Conservation (phyloP, 2,888 invertebrate species). For the Limenitis camilla region DNA sequence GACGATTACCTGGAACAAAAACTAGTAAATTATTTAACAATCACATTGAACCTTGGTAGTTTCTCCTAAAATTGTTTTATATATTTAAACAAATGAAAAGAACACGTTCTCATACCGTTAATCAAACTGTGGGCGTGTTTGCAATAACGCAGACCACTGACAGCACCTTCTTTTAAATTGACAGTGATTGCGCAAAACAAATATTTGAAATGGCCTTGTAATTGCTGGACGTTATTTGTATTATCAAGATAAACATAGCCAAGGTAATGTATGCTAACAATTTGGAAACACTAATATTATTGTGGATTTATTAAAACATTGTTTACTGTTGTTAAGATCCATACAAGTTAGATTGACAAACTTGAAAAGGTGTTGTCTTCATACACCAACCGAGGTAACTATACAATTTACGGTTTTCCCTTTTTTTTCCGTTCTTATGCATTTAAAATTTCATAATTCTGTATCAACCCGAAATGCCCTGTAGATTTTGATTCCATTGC, state of each 20-base stretch:
- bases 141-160: conserved; percentile 6
- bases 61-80: conserved; percentile 10
- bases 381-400: too few relatives aligned
- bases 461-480: too few relatives aligned
- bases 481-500: too few relatives aligned
- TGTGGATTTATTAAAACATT: too few relatives aligned
- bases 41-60: conserved; percentile 4
- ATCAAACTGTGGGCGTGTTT: conserved; percentile 13
- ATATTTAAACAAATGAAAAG: conserved; percentile 7
- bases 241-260: conserved; percentile 29
- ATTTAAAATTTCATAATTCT: too few relatives aligned
- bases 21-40: not conserved
- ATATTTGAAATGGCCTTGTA: conserved; percentile 47
- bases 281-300: not conserved
- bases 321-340: too few relatives aligned
- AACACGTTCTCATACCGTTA: conserved; percentile 12
- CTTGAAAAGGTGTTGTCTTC: too few relatives aligned
- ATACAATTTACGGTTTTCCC: too few relatives aligned
- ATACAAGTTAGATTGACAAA: too few relatives aligned
- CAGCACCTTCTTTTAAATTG: conserved; percentile 11
- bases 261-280: conserved; percentile 21
- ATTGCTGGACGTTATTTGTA: conserved; percentile 42
- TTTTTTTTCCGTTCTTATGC: too few relatives aligned
- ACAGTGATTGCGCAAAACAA: conserved; percentile 43
- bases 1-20: too few relatives aligned